Percentiles rank a stretch among this genome's conserved stretches.
Evolutionary conservation across 1,140 invertebrate species (phyloP).

Genomic region (Drosophila funebris): DNA sequence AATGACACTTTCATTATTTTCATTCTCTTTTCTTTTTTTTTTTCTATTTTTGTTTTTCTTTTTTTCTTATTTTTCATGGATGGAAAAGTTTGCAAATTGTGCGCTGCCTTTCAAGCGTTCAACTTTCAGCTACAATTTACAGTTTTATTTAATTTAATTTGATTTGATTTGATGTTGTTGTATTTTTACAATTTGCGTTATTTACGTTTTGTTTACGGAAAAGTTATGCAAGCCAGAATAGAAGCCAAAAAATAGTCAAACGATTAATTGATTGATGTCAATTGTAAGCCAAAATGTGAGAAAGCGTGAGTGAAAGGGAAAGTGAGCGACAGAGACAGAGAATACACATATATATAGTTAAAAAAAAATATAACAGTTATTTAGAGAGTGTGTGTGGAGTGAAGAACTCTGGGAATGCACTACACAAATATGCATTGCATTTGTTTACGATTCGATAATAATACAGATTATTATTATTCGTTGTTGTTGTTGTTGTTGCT

Average conservation of each 20-base stretch:
- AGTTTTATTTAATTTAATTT: slow-evolving; percentile 33
- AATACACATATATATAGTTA: slow-evolving; percentile 28
- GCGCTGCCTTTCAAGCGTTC: slow-evolving; percentile 78
- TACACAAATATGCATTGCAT: too few species aligned
- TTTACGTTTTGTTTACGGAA: slow-evolving; percentile 62
- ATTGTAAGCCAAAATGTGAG: slow-evolving; percentile 76
- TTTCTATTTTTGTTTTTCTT: slow-evolving; percentile 28
- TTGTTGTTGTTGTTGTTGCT: slow-evolving; percentile 28
- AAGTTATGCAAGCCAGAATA: slow-evolving; percentile 66
- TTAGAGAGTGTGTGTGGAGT: background rate
- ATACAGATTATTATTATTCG: slow-evolving; percentile 32
- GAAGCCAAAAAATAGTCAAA: slow-evolving; percentile 52
- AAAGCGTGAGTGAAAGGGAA: slow-evolving; percentile 63
- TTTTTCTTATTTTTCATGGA: too few species aligned
- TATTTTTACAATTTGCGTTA: slow-evolving; percentile 63
- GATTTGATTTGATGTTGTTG: too few species aligned
- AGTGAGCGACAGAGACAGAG: slow-evolving; percentile 56
- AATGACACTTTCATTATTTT: slow-evolving; percentile 34
- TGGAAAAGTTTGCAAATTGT: slow-evolving; percentile 49
- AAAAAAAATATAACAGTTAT: too few species aligned
- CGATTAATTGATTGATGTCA: slow-evolving; percentile 50
- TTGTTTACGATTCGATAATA: slow-evolving; percentile 19
- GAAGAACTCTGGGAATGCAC: slow-evolving; percentile 10
- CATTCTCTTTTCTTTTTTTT: slow-evolving; percentile 18
- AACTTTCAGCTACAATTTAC: slow-evolving; percentile 80